Evolutionary conservation across 2,113 vertebrate genomes (phyloP), one percentile per base, ranked within the genome.

Genomic region (Hydropotes inermis): DNA sequence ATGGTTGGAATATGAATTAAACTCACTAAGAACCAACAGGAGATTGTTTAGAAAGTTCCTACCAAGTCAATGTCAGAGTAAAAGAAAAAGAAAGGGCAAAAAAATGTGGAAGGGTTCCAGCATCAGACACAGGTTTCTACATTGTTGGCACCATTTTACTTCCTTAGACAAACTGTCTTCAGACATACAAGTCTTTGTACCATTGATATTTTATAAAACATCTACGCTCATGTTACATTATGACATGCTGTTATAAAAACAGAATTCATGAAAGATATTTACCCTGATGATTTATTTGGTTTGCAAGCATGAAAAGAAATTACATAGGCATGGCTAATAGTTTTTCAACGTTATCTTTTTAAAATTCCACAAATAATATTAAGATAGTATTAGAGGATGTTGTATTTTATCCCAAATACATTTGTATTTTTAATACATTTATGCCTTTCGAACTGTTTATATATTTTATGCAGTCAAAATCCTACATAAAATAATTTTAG

Each of bases 251-350:
- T 27, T 64, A 87, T 54, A 91, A 60, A 92, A 45, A 47, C 3
- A 79, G 64, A 95, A 61, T 30, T 50, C 50, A n/a, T n/a, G 12
- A 70, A 67, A 74, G 43, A 55, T 55, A 55, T 52, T 55, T 84
- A 95, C 9, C 17, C 9, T 47, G 4, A 52, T 39, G 83, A 81
- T 50, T 64, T 54, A 64, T 27, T 47, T 91, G 58, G 30, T 52
- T 61, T 95, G 8, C 55, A 95, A 74, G 70, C 39, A 85, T n/a
- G 87, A 86, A 61, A 92, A 52, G 12, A 92, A 97, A 85, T 57
- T 36, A 87, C 27, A 43, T 1, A 70, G 61, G 17, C 55, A 90
- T 55, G 30, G 30, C 57, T 67, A 88, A 45, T 43, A 43, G 64
- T 84, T 84, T 88, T 83, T 33, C 58, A 87, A 64, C 1, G 5